Conservation (phyloP, 2,113 vertebrate genomes). For the Gallinago media region DNA sequence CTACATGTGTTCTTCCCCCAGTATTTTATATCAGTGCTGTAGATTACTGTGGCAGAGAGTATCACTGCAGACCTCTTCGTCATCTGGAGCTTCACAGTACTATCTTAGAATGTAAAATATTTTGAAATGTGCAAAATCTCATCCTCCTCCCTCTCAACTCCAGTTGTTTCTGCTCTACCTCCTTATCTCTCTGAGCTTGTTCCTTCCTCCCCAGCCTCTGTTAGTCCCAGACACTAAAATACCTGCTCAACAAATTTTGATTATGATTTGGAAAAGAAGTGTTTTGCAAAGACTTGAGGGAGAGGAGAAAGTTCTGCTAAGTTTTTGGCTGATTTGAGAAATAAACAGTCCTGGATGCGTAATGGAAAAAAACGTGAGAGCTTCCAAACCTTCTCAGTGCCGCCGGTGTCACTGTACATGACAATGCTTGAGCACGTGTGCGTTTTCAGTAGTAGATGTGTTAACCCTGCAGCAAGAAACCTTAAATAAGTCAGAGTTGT, state of each 20-base stretch:
- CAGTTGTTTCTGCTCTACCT: not conserved
- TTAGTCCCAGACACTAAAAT: not conserved
- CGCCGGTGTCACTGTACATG: not conserved
- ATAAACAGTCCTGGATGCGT: not conserved
- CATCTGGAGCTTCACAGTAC: not conserved
- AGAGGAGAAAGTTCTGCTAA: not conserved
- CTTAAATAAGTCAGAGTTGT: conserved; percentile 9
- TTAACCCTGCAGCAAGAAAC: not conserved
- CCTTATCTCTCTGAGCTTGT: conserved; percentile 7
- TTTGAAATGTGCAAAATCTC: conserved; percentile 11
- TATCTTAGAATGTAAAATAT: conserved; percentile 53
- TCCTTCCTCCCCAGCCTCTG: not conserved
- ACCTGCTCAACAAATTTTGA: not conserved
- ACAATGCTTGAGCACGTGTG: not conserved
- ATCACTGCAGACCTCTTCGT: fast-evolving
- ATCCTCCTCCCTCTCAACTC: not conserved
- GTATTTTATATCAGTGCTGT: not conserved
- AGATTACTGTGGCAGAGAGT: not conserved
- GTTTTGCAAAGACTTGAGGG: not conserved
- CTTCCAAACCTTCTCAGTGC: not conserved
- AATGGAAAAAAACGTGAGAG: not conserved
- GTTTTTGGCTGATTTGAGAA: conserved; percentile 9
- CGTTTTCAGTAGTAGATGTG: not conserved
- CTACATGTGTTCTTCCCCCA: not conserved
- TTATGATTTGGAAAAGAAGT: not conserved